Evolutionary conservation across 1,140 invertebrate species (phyloP).

Genomic region (Homarus americanus): DNA sequence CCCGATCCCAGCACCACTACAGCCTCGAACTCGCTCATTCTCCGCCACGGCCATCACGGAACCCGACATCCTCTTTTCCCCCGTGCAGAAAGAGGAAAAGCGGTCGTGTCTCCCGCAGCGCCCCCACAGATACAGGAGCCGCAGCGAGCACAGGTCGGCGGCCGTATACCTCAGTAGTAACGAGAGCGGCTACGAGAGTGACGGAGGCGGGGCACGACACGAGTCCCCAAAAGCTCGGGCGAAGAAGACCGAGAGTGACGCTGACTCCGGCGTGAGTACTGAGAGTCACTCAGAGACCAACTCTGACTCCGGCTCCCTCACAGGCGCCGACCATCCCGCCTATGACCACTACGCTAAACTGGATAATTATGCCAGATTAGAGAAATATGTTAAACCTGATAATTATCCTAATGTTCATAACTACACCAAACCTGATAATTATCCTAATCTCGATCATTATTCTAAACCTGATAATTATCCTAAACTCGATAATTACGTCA

Average conservation of each 20-base stretch:
- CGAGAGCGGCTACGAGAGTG: conserved; percentile 90
- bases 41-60: conserved; percentile 80
- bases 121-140: conserved; percentile 78
- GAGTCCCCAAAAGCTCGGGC: conserved; percentile 49
- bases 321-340: conserved; percentile 71
- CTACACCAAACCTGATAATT: conserved; percentile 45
- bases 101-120: neutral
- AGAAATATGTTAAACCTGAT: conserved; percentile 4
- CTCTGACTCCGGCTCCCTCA: conserved; percentile 77
- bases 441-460: conserved; percentile 37
- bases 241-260: conserved; percentile 71
- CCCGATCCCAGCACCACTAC: conserved; percentile 22
- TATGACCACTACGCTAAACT: conserved; percentile 65
- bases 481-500: conserved; percentile 39
- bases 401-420: conserved; percentile 36
- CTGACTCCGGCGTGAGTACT: conserved; percentile 76
- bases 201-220: conserved; percentile 80
- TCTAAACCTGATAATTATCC: conserved; percentile 50
- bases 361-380: conserved; percentile 45
- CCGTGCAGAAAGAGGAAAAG: conserved; percentile 75
- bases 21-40: conserved; percentile 72
- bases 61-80: conserved; percentile 81
- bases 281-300: conserved; percentile 76
- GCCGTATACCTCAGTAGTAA: conserved; percentile 82
- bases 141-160: conserved; percentile 82